Conservation (phyloP, 2,797 vertebrate genomes). For the Podarcis lilfordi region DNA sequence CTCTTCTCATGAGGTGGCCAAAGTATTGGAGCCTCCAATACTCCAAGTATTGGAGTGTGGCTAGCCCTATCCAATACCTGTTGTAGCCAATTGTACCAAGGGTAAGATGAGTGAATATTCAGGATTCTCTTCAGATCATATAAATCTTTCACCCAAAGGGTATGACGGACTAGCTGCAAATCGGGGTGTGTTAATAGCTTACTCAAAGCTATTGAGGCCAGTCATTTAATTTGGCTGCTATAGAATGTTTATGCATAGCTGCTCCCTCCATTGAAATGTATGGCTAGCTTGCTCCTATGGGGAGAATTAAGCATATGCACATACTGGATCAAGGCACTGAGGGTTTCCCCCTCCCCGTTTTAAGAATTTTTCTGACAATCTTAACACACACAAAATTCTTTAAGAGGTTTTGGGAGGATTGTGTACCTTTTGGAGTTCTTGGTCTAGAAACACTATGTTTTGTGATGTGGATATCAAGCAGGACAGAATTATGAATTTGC, state of each 20-base stretch:
- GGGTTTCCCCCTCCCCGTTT: background rate
- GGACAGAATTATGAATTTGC: conserved; percentile 33
- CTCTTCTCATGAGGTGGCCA: too few species aligned
- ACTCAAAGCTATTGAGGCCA: background rate
- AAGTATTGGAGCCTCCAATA: too few species aligned
- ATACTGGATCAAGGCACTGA: conserved; percentile 22
- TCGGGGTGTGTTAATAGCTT: background rate
- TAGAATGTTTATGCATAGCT: background rate
- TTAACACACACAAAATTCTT: background rate
- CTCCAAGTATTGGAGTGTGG: background rate
- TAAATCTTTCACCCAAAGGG: too few species aligned
- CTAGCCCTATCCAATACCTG: background rate
- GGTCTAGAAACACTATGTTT: conserved; percentile 11
- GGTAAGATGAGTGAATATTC: background rate
- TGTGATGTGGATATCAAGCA: conserved; percentile 43
- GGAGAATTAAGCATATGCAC: background rate
- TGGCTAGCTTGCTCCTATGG: background rate
- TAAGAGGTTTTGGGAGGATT: too few species aligned
- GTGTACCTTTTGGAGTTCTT: too few species aligned
- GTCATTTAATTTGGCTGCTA: background rate
- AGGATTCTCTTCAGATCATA: too few species aligned
- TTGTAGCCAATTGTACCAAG: background rate
- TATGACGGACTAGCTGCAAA: background rate
- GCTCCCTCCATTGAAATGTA: background rate
- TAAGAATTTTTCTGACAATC: background rate